A percentile compares a stretch with the other conserved stretches of the same genome.
Evolutionary conservation across 2,888 invertebrate genomes (phyloP).

Genomic region (Ectemnius lituratus): DNA sequence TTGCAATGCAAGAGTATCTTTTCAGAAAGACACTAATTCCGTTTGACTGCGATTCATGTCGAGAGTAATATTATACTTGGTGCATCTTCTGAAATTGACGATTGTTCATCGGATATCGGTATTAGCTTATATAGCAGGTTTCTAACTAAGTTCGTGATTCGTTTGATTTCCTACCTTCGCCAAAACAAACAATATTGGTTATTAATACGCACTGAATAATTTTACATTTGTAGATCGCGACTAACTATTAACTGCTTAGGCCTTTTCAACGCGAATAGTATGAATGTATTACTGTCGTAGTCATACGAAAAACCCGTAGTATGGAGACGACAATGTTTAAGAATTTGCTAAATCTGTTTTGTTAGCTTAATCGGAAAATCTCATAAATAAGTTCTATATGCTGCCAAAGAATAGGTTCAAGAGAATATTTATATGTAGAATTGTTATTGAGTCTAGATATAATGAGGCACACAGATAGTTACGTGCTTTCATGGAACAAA

Average conservation of each 20-base stretch:
- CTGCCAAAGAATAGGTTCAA: conserved; percentile 26
- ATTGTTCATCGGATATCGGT: conserved; percentile 33
- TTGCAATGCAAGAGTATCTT: no score
- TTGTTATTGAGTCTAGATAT: conserved; percentile 48
- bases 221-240: conserved; percentile 36
- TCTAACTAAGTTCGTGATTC: conserved; percentile 37
- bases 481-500: background rate
- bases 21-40: background rate
- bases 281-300: conserved; percentile 5
- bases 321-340: conserved; percentile 19
- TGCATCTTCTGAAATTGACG: conserved; percentile 48
- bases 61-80: conserved; percentile 44
- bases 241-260: conserved; percentile 43
- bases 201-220: conserved; percentile 23
- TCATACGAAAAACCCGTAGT: conserved; percentile 21
- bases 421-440: conserved; percentile 35
- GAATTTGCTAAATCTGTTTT: conserved; percentile 23
- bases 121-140: conserved; percentile 33
- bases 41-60: conserved; percentile 25
- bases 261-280: conserved; percentile 40
- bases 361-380: conserved; percentile 20
- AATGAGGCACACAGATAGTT: conserved; percentile 53
- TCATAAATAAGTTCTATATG: no score
- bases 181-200: conserved; percentile 11
- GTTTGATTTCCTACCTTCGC: no score